Conservation (phyloP, 2,888 invertebrate species). For the Quadriops clusia region DNA sequence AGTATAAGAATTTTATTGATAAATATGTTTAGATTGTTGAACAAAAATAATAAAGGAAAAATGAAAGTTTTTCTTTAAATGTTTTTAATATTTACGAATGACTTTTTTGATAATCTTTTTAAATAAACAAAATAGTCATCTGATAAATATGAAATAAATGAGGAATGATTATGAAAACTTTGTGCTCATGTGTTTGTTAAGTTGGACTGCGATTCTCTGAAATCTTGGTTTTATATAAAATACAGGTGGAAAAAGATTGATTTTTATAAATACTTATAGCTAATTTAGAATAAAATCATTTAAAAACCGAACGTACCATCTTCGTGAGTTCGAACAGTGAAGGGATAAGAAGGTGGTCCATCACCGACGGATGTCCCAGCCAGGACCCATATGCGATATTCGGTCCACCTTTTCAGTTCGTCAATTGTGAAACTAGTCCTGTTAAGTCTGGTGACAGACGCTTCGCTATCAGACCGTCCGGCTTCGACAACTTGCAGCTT, state of each 20-base stretch:
- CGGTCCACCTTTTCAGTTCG: constrained; percentile 88
- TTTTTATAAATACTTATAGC: constrained; percentile 8
- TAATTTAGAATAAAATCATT: constrained; percentile 16
- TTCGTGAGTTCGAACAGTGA: constrained; percentile 90
- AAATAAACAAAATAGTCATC: no score
- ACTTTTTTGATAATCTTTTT: no score
- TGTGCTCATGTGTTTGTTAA: no score
- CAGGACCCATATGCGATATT: constrained; percentile 92
- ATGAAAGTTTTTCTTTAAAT: no score
- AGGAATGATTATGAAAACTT: no score
- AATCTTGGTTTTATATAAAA: no score
- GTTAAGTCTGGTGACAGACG: constrained; percentile 67
- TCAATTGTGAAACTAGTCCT: constrained; percentile 71
- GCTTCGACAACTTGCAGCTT: constrained; percentile 83
- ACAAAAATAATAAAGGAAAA: no score
- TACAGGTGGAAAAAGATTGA: constrained; percentile 6
- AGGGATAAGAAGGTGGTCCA: constrained; percentile 85
- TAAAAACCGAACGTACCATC: constrained; percentile 77
- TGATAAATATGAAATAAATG: no score
- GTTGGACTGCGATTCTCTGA: no score
- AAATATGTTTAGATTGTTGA: no score
- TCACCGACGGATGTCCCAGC: constrained; percentile 95
- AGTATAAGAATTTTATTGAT: no score
- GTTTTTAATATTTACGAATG: no score
- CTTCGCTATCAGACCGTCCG: constrained; percentile 74